Conservation (phyloP, 2,888 invertebrate genomes). For the Chromoteleia sp. region DNA sequence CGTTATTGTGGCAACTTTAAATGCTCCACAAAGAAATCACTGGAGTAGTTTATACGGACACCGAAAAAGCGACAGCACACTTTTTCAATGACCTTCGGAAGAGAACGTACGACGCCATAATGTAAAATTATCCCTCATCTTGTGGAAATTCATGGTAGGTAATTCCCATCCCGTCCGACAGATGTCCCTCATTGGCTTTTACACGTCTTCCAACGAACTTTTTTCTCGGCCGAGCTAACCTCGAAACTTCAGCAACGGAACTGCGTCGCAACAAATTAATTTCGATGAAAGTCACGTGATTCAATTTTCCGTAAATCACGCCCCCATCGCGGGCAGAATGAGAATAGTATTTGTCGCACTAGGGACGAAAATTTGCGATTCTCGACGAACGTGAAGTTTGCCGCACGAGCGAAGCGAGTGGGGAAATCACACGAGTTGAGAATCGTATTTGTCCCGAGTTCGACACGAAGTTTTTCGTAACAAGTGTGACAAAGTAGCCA, state of each 20-base stretch:
- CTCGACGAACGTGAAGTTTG: too few species aligned
- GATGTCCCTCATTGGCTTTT: conserved; percentile 22
- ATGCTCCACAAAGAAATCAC: neutral
- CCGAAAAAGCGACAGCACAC: too few species aligned
- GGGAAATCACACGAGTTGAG: too few species aligned
- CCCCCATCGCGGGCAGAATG: conserved; percentile 31
- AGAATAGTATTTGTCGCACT: too few species aligned
- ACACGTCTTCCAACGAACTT: neutral
- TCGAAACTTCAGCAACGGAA: conserved; percentile 21
- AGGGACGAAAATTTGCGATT: too few species aligned
- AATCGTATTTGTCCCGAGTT: too few species aligned
- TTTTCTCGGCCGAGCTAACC: conserved; percentile 11
- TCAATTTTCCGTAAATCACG: conserved; percentile 44
- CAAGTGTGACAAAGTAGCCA: too few species aligned
- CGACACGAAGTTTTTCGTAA: too few species aligned
- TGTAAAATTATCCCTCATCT: neutral
- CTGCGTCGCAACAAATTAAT: conserved; percentile 25
- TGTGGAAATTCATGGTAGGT: too few species aligned
- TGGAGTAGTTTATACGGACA: neutral
- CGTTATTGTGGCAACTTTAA: neutral
- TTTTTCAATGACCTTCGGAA: too few species aligned
- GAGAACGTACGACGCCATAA: too few species aligned
- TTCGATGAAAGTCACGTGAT: conserved; percentile 51
- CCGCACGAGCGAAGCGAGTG: too few species aligned
- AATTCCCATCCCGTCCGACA: neutral